Base-by-base conservation (phyloP, 2,888 invertebrate genomes). In the Bibio marci region DNA sequence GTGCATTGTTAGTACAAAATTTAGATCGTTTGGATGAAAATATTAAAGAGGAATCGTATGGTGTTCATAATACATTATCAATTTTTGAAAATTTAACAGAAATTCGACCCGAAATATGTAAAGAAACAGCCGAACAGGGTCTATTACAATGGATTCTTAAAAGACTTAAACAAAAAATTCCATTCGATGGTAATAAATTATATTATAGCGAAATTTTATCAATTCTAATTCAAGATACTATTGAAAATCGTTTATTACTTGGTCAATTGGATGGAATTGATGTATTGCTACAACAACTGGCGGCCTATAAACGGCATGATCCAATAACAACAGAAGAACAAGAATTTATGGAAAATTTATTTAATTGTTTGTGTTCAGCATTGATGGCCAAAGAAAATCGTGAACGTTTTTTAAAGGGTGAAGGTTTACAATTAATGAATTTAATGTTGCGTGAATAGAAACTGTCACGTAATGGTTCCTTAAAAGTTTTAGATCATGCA, bases 381-480 rank as follows among this genome's bases (percentile, higher is more conserved):
- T 68, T 98, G 41, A 83, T 95, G 80, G 73, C 78, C 45, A 70
- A 79, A 12, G 66, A 79, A 44, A 99, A 98, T 63, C 72, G 94
- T 36, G 87, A 90, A 45, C 74, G 81, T 41, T 99, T 99, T 59
- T 67, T 98, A 25, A 79, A 83, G 50, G 98, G 92, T 3, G 98
- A 99, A 67, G 98, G 98, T 3, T 66, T 97, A 36, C 98, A 99
- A 60, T 72, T 99, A 34, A 98, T 99, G 98, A 98, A 97, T 64
- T 32, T 38, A 13, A 97, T 99, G 94, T 67, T 99, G 30, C 73
- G 90, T 45, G 97, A 98, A 59, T 95, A 95, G 66, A 97, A 97
- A 64, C 76, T 87, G 65, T 91, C 91, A 0, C 71, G 97, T 11
- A 91, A 91, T 59, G 94, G 97, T 31, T 95, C 95, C 0, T 64